phyloP scores from a whole-genome alignment of 2,113 vertebrate species.

The Scolopax mira region DNA sequence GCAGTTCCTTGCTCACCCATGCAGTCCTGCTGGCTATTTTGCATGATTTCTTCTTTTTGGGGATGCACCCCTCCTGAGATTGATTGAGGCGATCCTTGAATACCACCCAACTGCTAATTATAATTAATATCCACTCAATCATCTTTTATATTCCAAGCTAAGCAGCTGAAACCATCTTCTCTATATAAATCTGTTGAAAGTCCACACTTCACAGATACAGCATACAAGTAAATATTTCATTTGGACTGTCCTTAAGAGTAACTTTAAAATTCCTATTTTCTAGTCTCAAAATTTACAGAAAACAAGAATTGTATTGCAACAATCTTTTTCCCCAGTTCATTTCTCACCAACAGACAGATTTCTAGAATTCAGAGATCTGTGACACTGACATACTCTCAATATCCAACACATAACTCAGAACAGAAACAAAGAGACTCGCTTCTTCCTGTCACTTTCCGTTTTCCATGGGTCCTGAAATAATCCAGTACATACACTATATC shows the following conservation, averaged over 20 bases:
- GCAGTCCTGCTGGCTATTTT: too few species aligned
- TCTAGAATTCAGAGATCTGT: not conserved
- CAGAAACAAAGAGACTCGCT: not conserved
- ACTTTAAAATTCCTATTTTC: not conserved
- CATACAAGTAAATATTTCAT: not conserved
- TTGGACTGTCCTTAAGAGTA: not conserved
- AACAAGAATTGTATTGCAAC: not conserved
- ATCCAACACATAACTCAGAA: not conserved
- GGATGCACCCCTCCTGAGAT: too few species aligned
- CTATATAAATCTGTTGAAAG: not conserved
- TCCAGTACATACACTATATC: not conserved
- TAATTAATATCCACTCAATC: not conserved
- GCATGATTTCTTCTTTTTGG: too few species aligned
- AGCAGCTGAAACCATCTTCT: not conserved
- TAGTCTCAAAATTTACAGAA: not conserved
- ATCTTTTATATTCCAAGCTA: not conserved
- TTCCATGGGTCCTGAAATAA: not conserved
- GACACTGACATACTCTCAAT: not conserved
- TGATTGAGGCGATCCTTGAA: too few species aligned
- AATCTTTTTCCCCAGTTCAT: not conserved
- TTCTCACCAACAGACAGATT: not conserved
- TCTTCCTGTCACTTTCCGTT: not conserved
- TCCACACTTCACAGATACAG: not conserved
- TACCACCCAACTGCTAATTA: too few species aligned
- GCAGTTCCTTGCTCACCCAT: too few species aligned